Percentiles rank a stretch among this genome's conserved stretches.
These are phyloP conservation scores for Parus major DNA, from an alignment of 2,113 vertebrate genomes.

Conservation along the genomic window DNA sequence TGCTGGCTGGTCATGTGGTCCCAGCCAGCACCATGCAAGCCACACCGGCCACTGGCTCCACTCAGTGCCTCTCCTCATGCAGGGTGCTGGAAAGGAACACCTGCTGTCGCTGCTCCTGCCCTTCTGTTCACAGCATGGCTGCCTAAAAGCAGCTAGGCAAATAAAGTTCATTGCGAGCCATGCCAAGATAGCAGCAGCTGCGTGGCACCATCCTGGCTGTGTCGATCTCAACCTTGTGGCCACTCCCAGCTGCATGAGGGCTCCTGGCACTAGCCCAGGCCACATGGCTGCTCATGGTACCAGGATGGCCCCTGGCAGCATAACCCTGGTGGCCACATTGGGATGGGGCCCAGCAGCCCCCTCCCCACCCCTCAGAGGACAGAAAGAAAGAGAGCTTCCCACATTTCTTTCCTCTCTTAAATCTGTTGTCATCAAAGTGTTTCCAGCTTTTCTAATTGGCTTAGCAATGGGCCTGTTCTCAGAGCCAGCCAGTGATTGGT, in stretches of 20 bases:
- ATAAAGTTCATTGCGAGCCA: not conserved
- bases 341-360: no score
- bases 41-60: not conserved
- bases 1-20: not conserved
- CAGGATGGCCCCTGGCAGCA: not conserved
- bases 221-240: rapidly evolving
- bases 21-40: no score
- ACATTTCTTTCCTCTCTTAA: no score
- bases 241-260: rapidly evolving
- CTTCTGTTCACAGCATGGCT: not conserved
- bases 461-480: not conserved
- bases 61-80: not conserved
- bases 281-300: rapidly evolving
- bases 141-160: not conserved
- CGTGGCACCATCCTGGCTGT: rapidly evolving
- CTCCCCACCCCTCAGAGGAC: not conserved
- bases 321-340: rapidly evolving
- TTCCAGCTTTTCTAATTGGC: no score
- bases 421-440: not conserved
- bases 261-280: not conserved
- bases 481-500: rapidly evolving
- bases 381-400: not conserved
- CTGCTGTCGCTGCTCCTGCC: not conserved
- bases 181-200: not conserved
- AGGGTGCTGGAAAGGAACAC: not conserved